Conservation (phyloP, 1,140 invertebrate genomes). For the Magallana angulata region DNA sequence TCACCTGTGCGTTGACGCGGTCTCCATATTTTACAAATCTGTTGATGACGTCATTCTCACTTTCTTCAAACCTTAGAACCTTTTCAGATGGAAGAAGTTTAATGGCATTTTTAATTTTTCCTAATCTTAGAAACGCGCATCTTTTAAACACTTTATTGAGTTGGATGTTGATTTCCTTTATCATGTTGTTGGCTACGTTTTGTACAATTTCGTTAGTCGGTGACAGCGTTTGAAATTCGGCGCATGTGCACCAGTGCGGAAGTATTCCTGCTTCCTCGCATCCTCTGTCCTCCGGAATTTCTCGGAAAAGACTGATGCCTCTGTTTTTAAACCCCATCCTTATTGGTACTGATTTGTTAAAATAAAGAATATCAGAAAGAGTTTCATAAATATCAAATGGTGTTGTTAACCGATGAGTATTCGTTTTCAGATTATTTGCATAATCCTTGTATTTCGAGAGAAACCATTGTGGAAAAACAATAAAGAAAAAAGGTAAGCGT, state of each 20-base stretch:
- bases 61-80: not conserved
- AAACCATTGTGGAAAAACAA: slow-evolving; percentile 89
- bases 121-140: slow-evolving; percentile 60
- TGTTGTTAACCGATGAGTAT: slow-evolving; percentile 81
- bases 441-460: slow-evolving; percentile 82
- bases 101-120: slow-evolving; percentile 53
- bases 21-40: too few relatives aligned
- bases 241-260: slow-evolving; percentile 79
- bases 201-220: slow-evolving; percentile 12
- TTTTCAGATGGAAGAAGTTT: slow-evolving; percentile 47
- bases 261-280: slow-evolving; percentile 77
- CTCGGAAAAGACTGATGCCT: slow-evolving; percentile 76
- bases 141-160: slow-evolving; percentile 45
- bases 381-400: slow-evolving; percentile 80
- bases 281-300: slow-evolving; percentile 76
- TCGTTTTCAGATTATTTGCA: slow-evolving; percentile 85
- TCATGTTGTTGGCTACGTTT: slow-evolving; percentile 54
- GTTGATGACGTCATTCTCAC: slow-evolving; percentile 46
- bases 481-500: slow-evolving; percentile 89
- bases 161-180: slow-evolving; percentile 65
- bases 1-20: not conserved
- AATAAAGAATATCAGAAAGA: slow-evolving; percentile 75
- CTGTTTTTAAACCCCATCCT: slow-evolving; percentile 57
- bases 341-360: slow-evolving; percentile 46
- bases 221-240: slow-evolving; percentile 58